Conservation (phyloP, 2,797 vertebrate genomes). For the Austrolebias charrua region DNA sequence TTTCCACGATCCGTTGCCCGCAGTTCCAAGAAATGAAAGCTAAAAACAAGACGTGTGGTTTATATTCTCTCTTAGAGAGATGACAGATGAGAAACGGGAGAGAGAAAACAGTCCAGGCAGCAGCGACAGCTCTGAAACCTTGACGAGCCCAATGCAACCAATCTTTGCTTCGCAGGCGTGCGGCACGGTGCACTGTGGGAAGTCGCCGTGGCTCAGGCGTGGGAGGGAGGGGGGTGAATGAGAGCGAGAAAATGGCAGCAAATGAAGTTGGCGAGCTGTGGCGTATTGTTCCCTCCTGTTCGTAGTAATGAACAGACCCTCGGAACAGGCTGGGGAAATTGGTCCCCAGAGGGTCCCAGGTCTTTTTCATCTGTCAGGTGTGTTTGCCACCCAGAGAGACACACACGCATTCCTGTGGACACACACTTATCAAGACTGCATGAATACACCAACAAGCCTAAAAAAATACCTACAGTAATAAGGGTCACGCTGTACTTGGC, state of each 20-base stretch:
- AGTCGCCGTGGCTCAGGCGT: conserved; percentile 27
- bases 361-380: conserved; percentile 59
- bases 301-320: conserved; percentile 70
- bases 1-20: conserved; percentile 31
- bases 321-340: conserved; percentile 65
- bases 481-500: neutral
- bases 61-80: conserved; percentile 64
- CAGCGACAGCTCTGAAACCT: conserved; percentile 60
- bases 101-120: conserved; percentile 56
- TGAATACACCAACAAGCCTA: neutral
- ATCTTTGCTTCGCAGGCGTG: conserved; percentile 63
- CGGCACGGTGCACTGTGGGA: conserved; percentile 60
- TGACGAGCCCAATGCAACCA: conserved; percentile 61
- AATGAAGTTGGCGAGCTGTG: conserved; percentile 66
- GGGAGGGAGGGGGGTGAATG: neutral
- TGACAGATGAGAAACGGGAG: conserved; percentile 64
- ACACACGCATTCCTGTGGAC: conserved; percentile 11
- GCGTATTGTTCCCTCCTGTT: conserved; percentile 69
- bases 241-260: conserved; percentile 61
- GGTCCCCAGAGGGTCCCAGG: conserved; percentile 52
- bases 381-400: conserved; percentile 26
- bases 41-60: conserved; percentile 55
- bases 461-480: neutral
- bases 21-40: conserved; percentile 22
- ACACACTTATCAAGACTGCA: conserved; percentile 14